phyloP scores from a whole-genome alignment of 2,888 invertebrate species.

The Habroteleia sp. region DNA sequence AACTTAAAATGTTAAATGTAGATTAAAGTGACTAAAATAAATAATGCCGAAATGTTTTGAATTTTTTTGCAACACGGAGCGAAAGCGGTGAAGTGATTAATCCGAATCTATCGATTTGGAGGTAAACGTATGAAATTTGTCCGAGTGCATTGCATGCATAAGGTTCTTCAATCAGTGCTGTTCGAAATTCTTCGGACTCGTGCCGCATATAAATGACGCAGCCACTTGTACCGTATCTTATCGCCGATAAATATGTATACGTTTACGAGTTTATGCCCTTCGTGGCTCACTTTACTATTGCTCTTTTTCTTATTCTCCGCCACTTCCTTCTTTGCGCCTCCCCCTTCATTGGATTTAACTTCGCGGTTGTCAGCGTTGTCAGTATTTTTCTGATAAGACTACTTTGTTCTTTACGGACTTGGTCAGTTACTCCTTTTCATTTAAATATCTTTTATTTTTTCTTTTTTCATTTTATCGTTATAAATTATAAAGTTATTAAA shows the following conservation, averaged over 20 bases:
- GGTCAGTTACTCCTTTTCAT: no score
- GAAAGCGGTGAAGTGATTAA: slow-evolving; percentile 45
- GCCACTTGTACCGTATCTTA: slow-evolving; percentile 67
- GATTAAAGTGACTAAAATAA: no score
- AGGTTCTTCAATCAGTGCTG: slow-evolving; percentile 59
- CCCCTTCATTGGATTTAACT: slow-evolving; percentile 26
- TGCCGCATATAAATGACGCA: slow-evolving; percentile 62
- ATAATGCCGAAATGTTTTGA: slow-evolving; percentile 9
- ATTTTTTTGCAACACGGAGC: slow-evolving; percentile 9
- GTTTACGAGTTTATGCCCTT: slow-evolving; percentile 67
- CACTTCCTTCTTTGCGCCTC: slow-evolving; percentile 44
- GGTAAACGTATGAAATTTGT: slow-evolving; percentile 47
- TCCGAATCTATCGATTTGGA: slow-evolving; percentile 26
- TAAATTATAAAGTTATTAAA: no score
- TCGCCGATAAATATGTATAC: slow-evolving; percentile 70
- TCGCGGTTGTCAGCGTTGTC: slow-evolving; percentile 64
- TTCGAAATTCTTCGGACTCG: slow-evolving; percentile 62
- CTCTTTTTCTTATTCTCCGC: slow-evolving; percentile 57
- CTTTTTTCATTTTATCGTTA: no score
- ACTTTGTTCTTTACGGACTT: no score
- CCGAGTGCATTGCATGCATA: slow-evolving; percentile 49
- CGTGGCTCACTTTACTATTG: slow-evolving; percentile 53
- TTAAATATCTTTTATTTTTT: no score
- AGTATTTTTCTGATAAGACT: slow-evolving; percentile 64
- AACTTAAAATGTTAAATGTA: no score